These are phyloP conservation scores for Scaptomyza pallida DNA, from an alignment of 1,140 invertebrate species.

Conservation along the genomic window DNA sequence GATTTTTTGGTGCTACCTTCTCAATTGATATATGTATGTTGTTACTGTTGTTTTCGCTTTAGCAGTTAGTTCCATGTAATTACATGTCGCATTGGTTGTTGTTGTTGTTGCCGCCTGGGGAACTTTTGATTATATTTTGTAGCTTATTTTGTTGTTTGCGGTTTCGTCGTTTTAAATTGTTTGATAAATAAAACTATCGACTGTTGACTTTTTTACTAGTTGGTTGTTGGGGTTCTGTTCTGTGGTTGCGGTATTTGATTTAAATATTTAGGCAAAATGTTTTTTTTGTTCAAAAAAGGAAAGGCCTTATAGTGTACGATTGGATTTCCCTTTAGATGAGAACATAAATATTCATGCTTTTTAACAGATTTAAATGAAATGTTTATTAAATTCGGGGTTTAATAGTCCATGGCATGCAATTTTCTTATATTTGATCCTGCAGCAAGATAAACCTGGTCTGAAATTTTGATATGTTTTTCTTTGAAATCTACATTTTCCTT, in stretches of 20 bases:
- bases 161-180: conserved; percentile 49
- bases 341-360: too few species aligned
- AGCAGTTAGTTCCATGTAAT: conserved; percentile 58
- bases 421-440: too few species aligned
- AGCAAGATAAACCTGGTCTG: too few species aligned
- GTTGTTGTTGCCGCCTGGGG: conserved; percentile 56
- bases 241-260: background rate
- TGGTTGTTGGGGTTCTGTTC: background rate
- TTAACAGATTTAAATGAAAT: too few species aligned
- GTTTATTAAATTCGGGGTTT: too few species aligned
- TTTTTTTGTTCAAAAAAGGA: too few species aligned
- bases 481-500: too few species aligned
- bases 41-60: conserved; percentile 9
- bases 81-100: conserved; percentile 54
- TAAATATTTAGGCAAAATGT: background rate
- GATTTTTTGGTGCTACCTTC: conserved; percentile 47
- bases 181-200: conserved; percentile 38
- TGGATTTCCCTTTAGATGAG: too few species aligned
- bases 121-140: conserved; percentile 76
- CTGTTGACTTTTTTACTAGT: conserved; percentile 14
- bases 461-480: too few species aligned
- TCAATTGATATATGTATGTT: conserved; percentile 30
- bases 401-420: too few species aligned
- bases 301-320: too few species aligned
- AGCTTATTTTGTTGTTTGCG: conserved; percentile 74